These are phyloP conservation scores for Cyprinodon tularosa DNA, from an alignment of 2,113 vertebrate species.

Conservation along the genomic window DNA sequence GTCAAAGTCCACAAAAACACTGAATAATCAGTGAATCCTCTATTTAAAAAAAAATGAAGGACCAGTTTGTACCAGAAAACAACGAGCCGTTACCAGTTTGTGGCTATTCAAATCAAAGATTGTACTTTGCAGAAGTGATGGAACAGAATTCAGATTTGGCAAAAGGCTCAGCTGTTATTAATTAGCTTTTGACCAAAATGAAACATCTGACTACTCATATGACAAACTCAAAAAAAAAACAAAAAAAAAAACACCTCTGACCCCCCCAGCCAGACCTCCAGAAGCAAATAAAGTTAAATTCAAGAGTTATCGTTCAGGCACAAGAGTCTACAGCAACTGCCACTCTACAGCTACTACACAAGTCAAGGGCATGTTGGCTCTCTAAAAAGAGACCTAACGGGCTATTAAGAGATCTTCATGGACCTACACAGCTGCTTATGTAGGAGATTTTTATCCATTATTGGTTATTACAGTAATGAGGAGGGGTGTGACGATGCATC, in stretches of 20 bases:
- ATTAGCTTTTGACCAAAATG: constrained; percentile 75
- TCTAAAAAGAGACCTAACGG: constrained; percentile 50
- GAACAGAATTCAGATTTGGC: constrained; percentile 39
- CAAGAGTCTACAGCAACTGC: constrained; percentile 76
- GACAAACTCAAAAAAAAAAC: constrained; percentile 51
- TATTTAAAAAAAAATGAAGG: constrained; percentile 26
- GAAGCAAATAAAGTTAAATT: constrained; percentile 78
- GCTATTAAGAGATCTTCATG: constrained; percentile 63
- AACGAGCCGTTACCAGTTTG: constrained; percentile 29
- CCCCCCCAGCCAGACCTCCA: constrained; percentile 44
- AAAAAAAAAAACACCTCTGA: constrained; percentile 59
- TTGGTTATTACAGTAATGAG: constrained; percentile 23
- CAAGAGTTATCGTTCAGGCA: constrained; percentile 77
- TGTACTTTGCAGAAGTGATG: constrained; percentile 41
- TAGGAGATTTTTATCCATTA: constrained; percentile 39
- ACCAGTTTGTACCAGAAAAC: constrained; percentile 20
- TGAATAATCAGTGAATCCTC: constrained; percentile 19
- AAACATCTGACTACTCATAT: constrained; percentile 80
- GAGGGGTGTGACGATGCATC: neutral
- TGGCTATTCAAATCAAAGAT: constrained; percentile 37
- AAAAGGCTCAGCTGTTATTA: constrained; percentile 61
- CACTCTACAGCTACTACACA: constrained; percentile 68
- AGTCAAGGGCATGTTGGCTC: constrained; percentile 60
- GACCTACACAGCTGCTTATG: constrained; percentile 52
- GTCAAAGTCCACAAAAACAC: constrained; percentile 38